Evolutionary conservation across 1,140 invertebrate genomes (phyloP).

Genomic region (Spodoptera litura): DNA sequence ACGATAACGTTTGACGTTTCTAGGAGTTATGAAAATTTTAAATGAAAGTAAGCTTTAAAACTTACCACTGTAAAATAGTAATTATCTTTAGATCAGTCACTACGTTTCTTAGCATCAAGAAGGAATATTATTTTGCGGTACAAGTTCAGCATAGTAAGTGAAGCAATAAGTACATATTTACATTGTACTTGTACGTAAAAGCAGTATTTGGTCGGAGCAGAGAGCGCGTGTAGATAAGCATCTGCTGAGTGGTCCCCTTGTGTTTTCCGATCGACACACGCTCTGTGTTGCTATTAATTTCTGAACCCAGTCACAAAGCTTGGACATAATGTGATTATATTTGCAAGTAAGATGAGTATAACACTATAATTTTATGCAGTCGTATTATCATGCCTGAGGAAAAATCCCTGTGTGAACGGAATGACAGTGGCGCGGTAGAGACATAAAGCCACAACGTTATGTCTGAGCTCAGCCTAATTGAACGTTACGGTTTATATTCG

Average conservation of each 20-base stretch:
- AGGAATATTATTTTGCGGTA: neutral
- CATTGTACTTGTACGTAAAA: constrained; percentile 45
- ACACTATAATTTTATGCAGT: constrained; percentile 61
- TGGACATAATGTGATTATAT: constrained; percentile 83
- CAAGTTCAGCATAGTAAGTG: constrained; percentile 22
- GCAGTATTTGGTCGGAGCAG: constrained; percentile 52
- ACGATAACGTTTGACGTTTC: no score
- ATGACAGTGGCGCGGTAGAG: constrained; percentile 32
- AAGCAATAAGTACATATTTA: constrained; percentile 51
- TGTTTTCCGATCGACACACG: constrained; percentile 77
- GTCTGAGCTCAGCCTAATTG: constrained; percentile 5
- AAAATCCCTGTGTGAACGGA: constrained; percentile 51
- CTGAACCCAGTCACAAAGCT: constrained; percentile 78
- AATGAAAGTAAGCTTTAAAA: no score
- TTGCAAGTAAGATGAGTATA: constrained; percentile 78
- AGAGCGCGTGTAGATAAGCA: constrained; percentile 79
- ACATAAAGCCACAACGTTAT: constrained; percentile 17
- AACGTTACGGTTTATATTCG: constrained; percentile 13
- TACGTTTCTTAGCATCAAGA: constrained; percentile 4
- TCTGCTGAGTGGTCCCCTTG: constrained; percentile 84
- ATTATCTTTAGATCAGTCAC: no score
- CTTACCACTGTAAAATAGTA: no score
- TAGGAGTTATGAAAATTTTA: no score
- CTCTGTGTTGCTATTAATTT: constrained; percentile 82
- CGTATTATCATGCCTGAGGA: constrained; percentile 50